phyloP scores from a whole-genome alignment of 2,888 invertebrate species.

The Meta bourneti region DNA sequence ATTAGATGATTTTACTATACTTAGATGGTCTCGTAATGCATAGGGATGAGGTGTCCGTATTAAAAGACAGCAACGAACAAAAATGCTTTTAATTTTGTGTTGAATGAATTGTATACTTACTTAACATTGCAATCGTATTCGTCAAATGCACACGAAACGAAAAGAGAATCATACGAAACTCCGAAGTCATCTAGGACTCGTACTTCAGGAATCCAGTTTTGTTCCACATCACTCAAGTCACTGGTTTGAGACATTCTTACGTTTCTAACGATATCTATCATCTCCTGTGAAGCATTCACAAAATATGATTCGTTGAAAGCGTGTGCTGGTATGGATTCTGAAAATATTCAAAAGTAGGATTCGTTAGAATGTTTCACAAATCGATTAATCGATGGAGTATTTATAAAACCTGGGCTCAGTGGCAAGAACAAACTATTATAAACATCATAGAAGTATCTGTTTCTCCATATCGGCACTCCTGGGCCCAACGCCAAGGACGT shows the following conservation, averaged over 20 bases:
- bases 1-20: neutral
- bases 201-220: slow-evolving; percentile 16
- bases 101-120: slow-evolving; percentile 9
- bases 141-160: slow-evolving; percentile 55
- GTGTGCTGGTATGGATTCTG: neutral
- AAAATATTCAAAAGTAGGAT: neutral
- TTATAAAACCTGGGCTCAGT: too few relatives aligned
- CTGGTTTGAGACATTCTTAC: neutral
- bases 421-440: too few relatives aligned
- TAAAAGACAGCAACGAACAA: too few relatives aligned
- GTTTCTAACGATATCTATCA: neutral
- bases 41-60: neutral
- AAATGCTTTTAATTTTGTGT: too few relatives aligned
- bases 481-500: too few relatives aligned
- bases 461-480: too few relatives aligned
- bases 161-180: slow-evolving; percentile 44
- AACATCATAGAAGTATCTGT: too few relatives aligned
- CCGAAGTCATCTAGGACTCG: slow-evolving; percentile 48
- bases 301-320: slow-evolving; percentile 6
- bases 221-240: slow-evolving; percentile 8
- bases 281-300: neutral
- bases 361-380: neutral
- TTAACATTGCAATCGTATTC: neutral
- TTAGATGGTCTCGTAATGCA: neutral
- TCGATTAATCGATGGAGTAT: too few relatives aligned